phyloP scores from a whole-genome alignment of 1,140 invertebrate genomes.

The Notospermus geniculatus region DNA sequence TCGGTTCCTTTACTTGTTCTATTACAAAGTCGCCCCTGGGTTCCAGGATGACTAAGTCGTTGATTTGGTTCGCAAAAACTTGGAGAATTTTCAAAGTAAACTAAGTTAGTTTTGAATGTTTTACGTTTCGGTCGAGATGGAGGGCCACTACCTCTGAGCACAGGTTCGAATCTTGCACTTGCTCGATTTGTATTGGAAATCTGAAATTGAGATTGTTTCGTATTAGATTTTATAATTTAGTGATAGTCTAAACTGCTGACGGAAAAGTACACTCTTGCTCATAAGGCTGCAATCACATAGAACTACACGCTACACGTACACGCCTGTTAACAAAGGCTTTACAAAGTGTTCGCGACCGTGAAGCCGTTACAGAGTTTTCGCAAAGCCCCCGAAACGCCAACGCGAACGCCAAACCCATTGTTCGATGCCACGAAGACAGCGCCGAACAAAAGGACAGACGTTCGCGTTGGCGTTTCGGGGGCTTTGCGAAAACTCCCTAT shows the following conservation, averaged over 20 bases:
- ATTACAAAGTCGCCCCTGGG: constrained; percentile 53
- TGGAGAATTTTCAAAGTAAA: constrained; percentile 51
- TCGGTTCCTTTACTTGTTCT: constrained; percentile 40
- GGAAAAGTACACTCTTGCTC: not conserved
- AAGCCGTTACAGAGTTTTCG: too few species aligned
- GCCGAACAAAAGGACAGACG: too few species aligned
- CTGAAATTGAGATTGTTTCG: constrained; percentile 8
- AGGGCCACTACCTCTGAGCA: not conserved
- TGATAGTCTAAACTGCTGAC: not conserved
- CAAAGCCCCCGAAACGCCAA: too few species aligned
- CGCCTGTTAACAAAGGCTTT: too few species aligned
- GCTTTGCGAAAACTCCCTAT: too few species aligned
- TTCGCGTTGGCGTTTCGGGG: too few species aligned
- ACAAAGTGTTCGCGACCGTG: too few species aligned
- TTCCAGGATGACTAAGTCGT: constrained; percentile 54
- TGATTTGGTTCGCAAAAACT: constrained; percentile 51
- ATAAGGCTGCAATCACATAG: too few species aligned
- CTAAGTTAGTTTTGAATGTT: constrained; percentile 21
- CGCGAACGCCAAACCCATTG: too few species aligned
- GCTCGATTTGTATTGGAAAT: constrained; percentile 11
- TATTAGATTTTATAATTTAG: not conserved
- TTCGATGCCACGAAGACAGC: too few species aligned
- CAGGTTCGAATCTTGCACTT: constrained; percentile 4
- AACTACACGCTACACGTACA: too few species aligned
- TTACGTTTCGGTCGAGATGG: constrained; percentile 4